phyloP scores from a whole-genome alignment of 2,113 vertebrate species.

The Progne subis region DNA sequence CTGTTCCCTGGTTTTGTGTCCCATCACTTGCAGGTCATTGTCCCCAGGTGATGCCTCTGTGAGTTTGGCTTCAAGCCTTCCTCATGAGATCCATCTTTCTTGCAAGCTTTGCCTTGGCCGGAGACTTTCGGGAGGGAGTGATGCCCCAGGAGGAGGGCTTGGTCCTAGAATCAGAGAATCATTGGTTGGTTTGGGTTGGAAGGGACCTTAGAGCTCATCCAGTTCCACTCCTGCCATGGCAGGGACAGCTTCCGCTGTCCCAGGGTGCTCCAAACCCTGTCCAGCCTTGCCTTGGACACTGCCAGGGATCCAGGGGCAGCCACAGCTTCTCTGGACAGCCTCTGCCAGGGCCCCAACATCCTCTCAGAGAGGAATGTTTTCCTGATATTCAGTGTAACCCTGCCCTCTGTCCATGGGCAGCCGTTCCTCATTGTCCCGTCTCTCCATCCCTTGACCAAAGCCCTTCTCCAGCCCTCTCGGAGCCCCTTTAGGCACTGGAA shows the following conservation, averaged over 20 bases:
- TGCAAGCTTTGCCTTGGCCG: background rate
- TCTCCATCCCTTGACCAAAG: background rate
- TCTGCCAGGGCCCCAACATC: background rate
- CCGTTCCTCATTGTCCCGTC: background rate
- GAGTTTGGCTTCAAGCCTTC: background rate
- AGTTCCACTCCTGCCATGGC: background rate
- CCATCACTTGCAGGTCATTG: background rate
- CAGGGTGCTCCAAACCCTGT: fast-evolving
- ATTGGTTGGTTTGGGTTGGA: background rate
- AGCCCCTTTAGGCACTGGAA: background rate
- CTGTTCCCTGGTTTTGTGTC: background rate
- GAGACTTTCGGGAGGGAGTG: background rate
- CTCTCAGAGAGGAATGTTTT: background rate
- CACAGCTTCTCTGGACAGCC: background rate
- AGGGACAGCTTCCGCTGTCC: fast-evolving
- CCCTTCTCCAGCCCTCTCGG: background rate
- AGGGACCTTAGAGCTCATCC: background rate
- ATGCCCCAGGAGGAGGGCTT: background rate
- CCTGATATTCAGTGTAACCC: too few relatives aligned
- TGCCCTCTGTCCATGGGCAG: background rate
- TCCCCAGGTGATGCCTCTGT: background rate
- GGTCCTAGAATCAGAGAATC: background rate
- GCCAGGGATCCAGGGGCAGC: background rate
- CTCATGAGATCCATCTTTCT: background rate
- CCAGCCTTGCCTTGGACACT: background rate